Base-by-base conservation (phyloP, 2,888 invertebrate species). In the Torymus texanus region DNA sequence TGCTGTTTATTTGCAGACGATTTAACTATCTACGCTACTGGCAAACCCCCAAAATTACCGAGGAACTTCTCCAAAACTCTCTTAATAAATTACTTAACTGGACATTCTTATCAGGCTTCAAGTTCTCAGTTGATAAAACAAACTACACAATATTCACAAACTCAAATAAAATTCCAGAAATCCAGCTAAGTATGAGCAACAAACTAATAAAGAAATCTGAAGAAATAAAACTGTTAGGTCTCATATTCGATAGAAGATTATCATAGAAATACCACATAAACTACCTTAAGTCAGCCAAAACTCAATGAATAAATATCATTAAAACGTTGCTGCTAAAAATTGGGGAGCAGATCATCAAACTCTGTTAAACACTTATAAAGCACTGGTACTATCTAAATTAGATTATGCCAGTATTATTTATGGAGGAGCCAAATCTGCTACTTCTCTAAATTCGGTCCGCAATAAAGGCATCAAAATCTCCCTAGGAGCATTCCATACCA, bases 1-100 rank as follows among this genome's bases (percentile, higher is more conserved):
- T 58, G 14, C 10, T 24, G 24, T 11, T 41, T 70, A 24, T 70
- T 70, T 56, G 70, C 70, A 16, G 58, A 70, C 21, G 70, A 70
- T 41, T 24, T 67, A 21, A 21, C 13, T 16, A 21, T 67, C 2
- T 67, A 24, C 11, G 1, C n/a, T n/a, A n/a, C n/a, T n/a, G n/a
- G n/a, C n/a, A n/a, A n/a, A n/a, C n/a, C n/a, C n/a, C n/a, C n/a
- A 21, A 24, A 24, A 24, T 67, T 4, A 55, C 55, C 55, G 14
- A 62, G 53, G n/a, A n/a, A n/a, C n/a, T n/a, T n/a, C n/a, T n/a
- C n/a, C n/a, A n/a, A n/a, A n/a, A n/a, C n/a, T n/a, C n/a, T n/a
- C n/a, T n/a, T n/a, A n/a, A n/a, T n/a, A n/a, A n/a, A n/a, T n/a
- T n/a, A n/a, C n/a, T n/a, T n/a, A n/a, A 51, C 10, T 66, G 66